Evolutionary conservation across 92 coral and sea anemone genomes (phyloP).

Genomic region (Galaxea fascicularis): DNA sequence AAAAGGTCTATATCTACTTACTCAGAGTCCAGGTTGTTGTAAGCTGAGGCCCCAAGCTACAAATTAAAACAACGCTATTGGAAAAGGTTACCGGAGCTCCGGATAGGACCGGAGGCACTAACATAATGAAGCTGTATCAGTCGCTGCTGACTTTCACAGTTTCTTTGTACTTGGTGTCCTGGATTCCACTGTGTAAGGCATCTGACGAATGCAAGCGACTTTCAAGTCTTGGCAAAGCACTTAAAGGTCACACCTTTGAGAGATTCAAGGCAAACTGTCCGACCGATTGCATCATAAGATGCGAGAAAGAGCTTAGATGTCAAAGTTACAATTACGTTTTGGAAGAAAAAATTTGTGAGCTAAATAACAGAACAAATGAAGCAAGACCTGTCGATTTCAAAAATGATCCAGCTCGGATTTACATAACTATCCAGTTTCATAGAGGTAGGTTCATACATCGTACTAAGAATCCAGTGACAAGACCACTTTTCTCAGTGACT

Average conservation of each 20-base stretch:
- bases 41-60: too few species aligned
- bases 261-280: conserved; percentile 7
- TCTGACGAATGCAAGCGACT: not conserved
- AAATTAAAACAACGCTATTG: too few species aligned
- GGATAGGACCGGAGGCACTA: not conserved
- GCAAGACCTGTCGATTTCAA: conserved; percentile 24
- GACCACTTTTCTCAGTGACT: too few species aligned
- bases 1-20: too few species aligned
- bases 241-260: conserved; percentile 28
- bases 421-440: not conserved
- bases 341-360: conserved; percentile 42
- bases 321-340: conserved; percentile 56
- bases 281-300: conserved; percentile 33
- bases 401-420: not conserved
- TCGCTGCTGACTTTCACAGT: not conserved
- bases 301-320: conserved; percentile 27
- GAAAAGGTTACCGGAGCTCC: too few species aligned
- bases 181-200: not conserved
- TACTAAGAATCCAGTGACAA: not conserved
- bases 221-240: not conserved
- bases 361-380: conserved; percentile 60
- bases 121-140: not conserved
- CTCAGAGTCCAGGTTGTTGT: too few species aligned
- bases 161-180: not conserved
- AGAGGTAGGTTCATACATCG: not conserved